Percentiles rank a stretch among this genome's conserved stretches.
Evolutionary conservation across 2,888 invertebrate species (phyloP).

Genomic region (Punctoribates punctum): DNA sequence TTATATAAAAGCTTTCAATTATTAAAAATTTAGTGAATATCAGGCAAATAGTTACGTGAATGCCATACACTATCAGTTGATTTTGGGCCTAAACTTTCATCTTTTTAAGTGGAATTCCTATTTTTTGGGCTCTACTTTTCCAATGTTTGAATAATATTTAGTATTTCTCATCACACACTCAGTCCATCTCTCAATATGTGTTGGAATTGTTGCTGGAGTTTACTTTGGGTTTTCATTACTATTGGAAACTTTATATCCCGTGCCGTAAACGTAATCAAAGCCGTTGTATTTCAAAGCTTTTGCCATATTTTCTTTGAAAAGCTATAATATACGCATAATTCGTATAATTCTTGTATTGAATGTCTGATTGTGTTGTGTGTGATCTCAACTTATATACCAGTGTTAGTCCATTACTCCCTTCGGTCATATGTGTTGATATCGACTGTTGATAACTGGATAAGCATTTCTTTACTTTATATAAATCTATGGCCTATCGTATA

Average conservation of each 20-base stretch:
- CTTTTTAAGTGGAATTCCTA: conserved; percentile 31
- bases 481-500: not conserved
- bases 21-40: conserved; percentile 32
- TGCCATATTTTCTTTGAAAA: not conserved
- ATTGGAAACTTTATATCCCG: conserved; percentile 26
- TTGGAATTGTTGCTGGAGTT: conserved; percentile 29
- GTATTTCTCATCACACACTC: conserved; percentile 24
- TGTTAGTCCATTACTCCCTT: conserved; percentile 33
- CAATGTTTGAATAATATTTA: conserved; percentile 1
- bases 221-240: conserved; percentile 25
- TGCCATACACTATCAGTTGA: not conserved
- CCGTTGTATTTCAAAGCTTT: not conserved
- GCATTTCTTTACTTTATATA: not conserved
- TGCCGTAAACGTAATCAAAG: conserved; percentile 21
- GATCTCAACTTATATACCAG: conserved; percentile 16
- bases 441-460: conserved; percentile 36
- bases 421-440: conserved; percentile 28
- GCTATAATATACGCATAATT: conserved; percentile 30
- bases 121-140: conserved; percentile 3
- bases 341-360: conserved; percentile 33
- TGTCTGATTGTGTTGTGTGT: conserved; percentile 34
- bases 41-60: conserved; percentile 33
- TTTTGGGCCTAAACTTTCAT: conserved; percentile 23
- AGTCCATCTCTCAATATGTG: not conserved
- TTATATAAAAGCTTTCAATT: conserved; percentile 11